These are phyloP conservation scores for Turritopsis dohrnii DNA, from an alignment of 30 jellyfish, hydroid and myxozoan genomes.

Conservation along the genomic window DNA sequence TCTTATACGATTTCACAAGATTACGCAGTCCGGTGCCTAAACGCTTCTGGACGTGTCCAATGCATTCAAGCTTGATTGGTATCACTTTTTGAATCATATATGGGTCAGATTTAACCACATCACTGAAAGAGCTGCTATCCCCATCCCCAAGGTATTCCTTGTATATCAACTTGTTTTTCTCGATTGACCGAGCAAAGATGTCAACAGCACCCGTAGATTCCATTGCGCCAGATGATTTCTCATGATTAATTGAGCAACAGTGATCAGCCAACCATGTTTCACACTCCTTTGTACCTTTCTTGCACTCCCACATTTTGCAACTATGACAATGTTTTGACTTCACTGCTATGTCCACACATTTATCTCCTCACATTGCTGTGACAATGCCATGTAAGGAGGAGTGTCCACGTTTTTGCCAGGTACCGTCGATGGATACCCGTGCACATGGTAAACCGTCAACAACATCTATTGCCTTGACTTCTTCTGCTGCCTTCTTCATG, in stretches of 20 bases:
- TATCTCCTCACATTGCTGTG: background rate
- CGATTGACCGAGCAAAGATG: background rate
- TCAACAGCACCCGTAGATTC: conserved; percentile 10
- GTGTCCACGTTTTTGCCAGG: conserved; percentile 18
- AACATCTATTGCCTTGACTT: background rate
- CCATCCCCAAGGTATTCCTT: conserved; percentile 28
- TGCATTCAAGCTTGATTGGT: conserved; percentile 26
- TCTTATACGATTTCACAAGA: background rate
- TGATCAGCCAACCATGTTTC: background rate
- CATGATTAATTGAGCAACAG: background rate
- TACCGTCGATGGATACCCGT: conserved; percentile 1
- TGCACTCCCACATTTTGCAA: conserved; percentile 8
- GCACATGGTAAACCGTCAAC: background rate
- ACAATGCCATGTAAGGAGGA: conserved; percentile 6
- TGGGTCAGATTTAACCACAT: conserved; percentile 27
- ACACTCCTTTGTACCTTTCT: conserved; percentile 3
- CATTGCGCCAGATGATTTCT: background rate
- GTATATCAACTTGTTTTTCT: conserved; percentile 26
- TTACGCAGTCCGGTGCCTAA: conserved; percentile 37
- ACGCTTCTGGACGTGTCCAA: conserved; percentile 41
- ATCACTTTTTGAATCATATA: conserved; percentile 12
- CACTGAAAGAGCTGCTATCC: conserved; percentile 31
- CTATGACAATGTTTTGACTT: conserved; percentile 7
- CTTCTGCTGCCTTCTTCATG: conserved; percentile 10
- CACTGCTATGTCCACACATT: background rate